phyloP scores from a whole-genome alignment of 2,113 vertebrate genomes.

The Pollimyrus isidori region DNA sequence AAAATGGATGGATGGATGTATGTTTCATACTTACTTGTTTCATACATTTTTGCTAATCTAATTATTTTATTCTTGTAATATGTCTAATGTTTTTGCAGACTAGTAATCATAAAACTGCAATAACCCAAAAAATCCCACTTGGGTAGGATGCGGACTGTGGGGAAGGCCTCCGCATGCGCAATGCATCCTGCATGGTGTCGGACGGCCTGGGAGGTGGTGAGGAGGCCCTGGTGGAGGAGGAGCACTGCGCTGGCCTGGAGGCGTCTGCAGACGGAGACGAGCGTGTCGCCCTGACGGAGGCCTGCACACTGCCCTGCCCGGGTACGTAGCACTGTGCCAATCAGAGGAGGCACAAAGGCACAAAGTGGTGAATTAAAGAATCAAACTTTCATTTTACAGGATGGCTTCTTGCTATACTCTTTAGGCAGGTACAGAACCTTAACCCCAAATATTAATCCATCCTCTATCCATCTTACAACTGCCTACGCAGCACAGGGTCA shows the following conservation, averaged over 20 bases:
- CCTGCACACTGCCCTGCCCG: constrained; percentile 86
- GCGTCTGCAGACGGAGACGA: constrained; percentile 67
- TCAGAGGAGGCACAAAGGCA: neutral
- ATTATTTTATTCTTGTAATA: neutral
- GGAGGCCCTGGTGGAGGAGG: constrained; percentile 79
- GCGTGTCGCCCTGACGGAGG: constrained; percentile 71
- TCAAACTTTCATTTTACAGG: neutral
- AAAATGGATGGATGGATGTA: too few relatives aligned
- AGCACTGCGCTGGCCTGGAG: constrained; percentile 78
- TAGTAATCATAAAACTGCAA: neutral
- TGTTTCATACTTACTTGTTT: too few relatives aligned
- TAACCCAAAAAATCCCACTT: neutral
- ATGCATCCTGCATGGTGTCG: constrained; percentile 85
- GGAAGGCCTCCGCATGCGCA: constrained; percentile 75
- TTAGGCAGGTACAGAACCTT: neutral
- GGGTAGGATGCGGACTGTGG: constrained; percentile 78
- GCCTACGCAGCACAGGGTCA: neutral
- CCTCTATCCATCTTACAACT: neutral
- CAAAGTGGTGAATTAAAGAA: neutral
- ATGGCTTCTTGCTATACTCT: neutral
- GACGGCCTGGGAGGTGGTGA: constrained; percentile 68
- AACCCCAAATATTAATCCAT: neutral
- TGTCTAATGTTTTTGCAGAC: neutral
- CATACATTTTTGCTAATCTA: neutral
- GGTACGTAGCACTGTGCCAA: constrained; percentile 53